Base-by-base conservation (phyloP, 64 coral and sea anemone genomes). In the Acropora yongei region DNA sequence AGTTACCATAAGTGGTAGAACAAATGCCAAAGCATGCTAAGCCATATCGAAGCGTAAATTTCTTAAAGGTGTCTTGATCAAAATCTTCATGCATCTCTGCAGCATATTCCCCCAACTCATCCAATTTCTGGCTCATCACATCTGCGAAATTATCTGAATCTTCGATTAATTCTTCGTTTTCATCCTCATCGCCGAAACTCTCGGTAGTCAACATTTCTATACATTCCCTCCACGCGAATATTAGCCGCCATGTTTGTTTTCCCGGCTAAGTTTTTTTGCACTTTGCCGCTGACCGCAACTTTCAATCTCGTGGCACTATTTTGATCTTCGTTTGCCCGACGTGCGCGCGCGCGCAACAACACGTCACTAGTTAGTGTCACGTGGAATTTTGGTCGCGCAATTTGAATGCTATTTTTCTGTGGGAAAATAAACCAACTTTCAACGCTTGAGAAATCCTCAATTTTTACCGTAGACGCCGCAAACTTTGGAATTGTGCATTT, bases 261-360 rank as follows among this genome's bases (percentile, higher is more conserved):
- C 47, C 48, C 53, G 1, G 48, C 48, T 9, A 20, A 55, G 5
- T 17, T 9, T 80, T 80, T 80, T 57, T 80, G 47, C 49, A 80
- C 45, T 80, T 80, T 39, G 17, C 78, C 49, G 78, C 76, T 78
- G 76, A 78, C 76, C 76, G n/a, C 76, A 78, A 78, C 76, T 76
- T 47, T 50, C 46, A 78, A 49, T 78, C 75, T 77, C 44, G 75
- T 77, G 75, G 75, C 75, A 77, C 75, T 44, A 77, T 77, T 77
- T 44, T 12, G 14, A 47, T 78, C 76, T n/a, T 78, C 48, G 76
- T 49, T 78, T 78, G 76, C 44, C 76, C 76, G 48, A 78, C 45
- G 76, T 78, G 76, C n/a, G n/a, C n/a, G n/a, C n/a, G n/a, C n/a
- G n/a, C n/a, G n/a, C n/a, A n/a, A n/a, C n/a, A n/a, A n/a, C n/a